Conservation (phyloP, 1,140 invertebrate species). For the Drosophila eugracilis region DNA sequence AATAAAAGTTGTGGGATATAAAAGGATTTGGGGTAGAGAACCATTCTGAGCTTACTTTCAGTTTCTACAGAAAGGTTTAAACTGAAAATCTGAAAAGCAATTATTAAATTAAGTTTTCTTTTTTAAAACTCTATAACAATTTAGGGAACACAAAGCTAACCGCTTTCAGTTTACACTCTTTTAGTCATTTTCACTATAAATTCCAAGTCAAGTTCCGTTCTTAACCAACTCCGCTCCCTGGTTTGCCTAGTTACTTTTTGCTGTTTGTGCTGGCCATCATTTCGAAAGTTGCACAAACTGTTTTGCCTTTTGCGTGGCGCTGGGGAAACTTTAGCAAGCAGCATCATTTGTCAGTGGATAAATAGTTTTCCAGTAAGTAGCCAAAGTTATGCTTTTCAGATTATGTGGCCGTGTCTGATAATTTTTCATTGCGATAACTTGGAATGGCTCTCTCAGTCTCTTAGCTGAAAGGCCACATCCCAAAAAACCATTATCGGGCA, state of each 20-base stretch:
- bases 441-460: constrained; percentile 41
- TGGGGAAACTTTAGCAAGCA: constrained; percentile 69
- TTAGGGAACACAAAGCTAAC: too few species aligned
- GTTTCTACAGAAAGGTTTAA: too few species aligned
- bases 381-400: constrained; percentile 81
- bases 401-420: constrained; percentile 70
- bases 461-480: background rate
- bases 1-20: background rate
- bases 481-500: constrained; percentile 27
- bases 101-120: too few species aligned
- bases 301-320: constrained; percentile 75
- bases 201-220: background rate
- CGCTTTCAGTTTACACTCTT: too few species aligned
- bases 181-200: background rate
- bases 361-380: constrained; percentile 81
- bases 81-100: too few species aligned
- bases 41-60: too few species aligned
- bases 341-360: constrained; percentile 83
- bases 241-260: constrained; percentile 12
- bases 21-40: background rate
- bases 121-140: too few species aligned
- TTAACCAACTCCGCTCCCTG: constrained; percentile 9
- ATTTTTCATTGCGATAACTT: constrained; percentile 78
- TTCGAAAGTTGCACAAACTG: constrained; percentile 75
- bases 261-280: constrained; percentile 35